Conservation (phyloP, 2,113 vertebrate genomes). For the Platysternon megacephalum region DNA sequence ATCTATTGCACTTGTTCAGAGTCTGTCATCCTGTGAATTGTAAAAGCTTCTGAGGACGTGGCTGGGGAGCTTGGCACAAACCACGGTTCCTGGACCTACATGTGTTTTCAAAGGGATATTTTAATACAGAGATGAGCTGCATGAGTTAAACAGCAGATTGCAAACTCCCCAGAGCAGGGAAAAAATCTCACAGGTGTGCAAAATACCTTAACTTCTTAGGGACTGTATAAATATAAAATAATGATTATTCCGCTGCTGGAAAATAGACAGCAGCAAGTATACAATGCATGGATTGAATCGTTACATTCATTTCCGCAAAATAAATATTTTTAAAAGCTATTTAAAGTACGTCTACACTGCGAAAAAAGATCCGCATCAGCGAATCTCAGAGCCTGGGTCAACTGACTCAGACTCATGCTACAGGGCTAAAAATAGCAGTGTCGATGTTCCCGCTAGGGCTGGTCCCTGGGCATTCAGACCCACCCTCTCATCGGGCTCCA, state of each 20-base stretch:
- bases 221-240: background rate
- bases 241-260: background rate
- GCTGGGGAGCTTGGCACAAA: background rate
- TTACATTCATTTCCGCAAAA: background rate
- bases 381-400: background rate
- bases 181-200: background rate
- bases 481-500: too few relatives aligned
- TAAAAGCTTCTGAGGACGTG: background rate
- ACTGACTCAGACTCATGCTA: background rate
- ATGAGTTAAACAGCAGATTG: background rate
- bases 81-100: fast-evolving
- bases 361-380: background rate
- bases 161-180: background rate
- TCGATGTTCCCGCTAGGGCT: background rate
- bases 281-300: background rate
- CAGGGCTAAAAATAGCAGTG: background rate
- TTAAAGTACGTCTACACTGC: background rate
- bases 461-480: background rate
- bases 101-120: fast-evolving
- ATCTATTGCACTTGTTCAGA: background rate
- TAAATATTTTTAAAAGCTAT: background rate
- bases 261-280: background rate
- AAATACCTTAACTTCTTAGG: background rate
- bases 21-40: background rate
- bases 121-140: background rate